Evolutionary conservation across 2,888 invertebrate species (phyloP), one percentile per base, ranked within the genome.

Genomic region (Habrosyne pyritoides): DNA sequence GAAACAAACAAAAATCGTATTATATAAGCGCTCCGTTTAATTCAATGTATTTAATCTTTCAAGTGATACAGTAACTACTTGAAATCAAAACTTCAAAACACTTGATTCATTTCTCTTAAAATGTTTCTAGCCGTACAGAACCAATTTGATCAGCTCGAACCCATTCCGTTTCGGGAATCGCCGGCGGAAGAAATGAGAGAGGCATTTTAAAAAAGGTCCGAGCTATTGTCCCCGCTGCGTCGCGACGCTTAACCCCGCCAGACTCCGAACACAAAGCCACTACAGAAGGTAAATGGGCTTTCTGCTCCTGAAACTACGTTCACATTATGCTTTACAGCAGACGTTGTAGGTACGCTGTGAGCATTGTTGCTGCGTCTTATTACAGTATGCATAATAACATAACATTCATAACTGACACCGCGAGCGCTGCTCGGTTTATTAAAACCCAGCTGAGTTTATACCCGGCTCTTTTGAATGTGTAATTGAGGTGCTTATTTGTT

Each of bases 281-380:
- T 87, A 84, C 81, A 83, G 77, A 80, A 87, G 85, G 85, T 83
- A 86, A 89, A 87, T 86, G 86, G 86, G 84, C 81, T 87, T 85
- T 83, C 83, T 83, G 74, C 79, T 81, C 62, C 77, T 84, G 80
- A 84, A 86, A 83, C 84, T 80, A 75, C 73, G 73, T 68, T 79
- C 76, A 75, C 77, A 84, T 86, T 83, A 84, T 83, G 79, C 79
- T 84, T 80, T 79, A 83, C 72, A 76, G 76, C 74, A 79, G 71
- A 72, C 77, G 67, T 66, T 64, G 70, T 69, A 71, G 73, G 74
- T 64, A 55, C 55, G 53, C 66, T 65, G 59, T 63, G 68, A 79
- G 80, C 73, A 75, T 79, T 81, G 76, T 81, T 78, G 74, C 68
- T 71, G 72, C 72, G 70, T 69, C 81, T 83, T 82, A 81, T 79